Evolutionary conservation across 1,140 invertebrate species (phyloP).

Genomic region (Acromyrmex heyeri): DNA sequence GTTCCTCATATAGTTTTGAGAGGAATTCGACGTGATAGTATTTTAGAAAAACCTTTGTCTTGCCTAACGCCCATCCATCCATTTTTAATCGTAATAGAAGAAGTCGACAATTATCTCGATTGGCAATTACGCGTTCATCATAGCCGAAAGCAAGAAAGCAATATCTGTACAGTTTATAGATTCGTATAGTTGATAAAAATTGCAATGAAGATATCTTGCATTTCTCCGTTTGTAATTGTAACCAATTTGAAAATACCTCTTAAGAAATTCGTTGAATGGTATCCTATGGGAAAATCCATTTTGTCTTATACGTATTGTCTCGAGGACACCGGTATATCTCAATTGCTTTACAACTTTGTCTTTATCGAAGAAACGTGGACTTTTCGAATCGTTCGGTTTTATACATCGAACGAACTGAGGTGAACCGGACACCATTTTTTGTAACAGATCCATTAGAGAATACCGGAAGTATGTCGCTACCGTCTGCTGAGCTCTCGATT

Average conservation of each 20-base stretch:
- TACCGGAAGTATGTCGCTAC: conserved; percentile 94
- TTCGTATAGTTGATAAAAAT: neutral
- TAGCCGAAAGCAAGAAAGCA: conserved; percentile 92
- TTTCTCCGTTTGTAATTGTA: neutral
- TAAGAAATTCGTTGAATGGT: conserved; percentile 92
- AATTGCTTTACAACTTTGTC: conserved; percentile 92
- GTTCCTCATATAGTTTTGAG: conserved; percentile 92
- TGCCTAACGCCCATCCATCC: conserved; percentile 94
- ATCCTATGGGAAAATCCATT: conserved; percentile 94
- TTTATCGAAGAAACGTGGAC: conserved; percentile 90
- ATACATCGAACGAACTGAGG: conserved; percentile 95
- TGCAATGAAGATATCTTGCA: neutral
- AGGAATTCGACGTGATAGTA: conserved; percentile 95
- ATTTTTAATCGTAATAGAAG: conserved; percentile 91
- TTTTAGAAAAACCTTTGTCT: conserved; percentile 95
- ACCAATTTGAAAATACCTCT: conserved; percentile 87
- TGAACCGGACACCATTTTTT: conserved; percentile 93
- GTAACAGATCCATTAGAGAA: conserved; percentile 94
- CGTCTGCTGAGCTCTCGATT: conserved; percentile 94
- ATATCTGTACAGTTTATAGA: conserved; percentile 88
- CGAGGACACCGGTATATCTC: conserved; percentile 93
- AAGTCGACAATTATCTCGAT: conserved; percentile 91
- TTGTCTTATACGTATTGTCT: conserved; percentile 93
- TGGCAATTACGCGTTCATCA: conserved; percentile 90
- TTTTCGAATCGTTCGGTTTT: conserved; percentile 92